Evolutionary conservation across 1,140 invertebrate genomes (phyloP).

Genomic region (Papilio aristodemus): DNA sequence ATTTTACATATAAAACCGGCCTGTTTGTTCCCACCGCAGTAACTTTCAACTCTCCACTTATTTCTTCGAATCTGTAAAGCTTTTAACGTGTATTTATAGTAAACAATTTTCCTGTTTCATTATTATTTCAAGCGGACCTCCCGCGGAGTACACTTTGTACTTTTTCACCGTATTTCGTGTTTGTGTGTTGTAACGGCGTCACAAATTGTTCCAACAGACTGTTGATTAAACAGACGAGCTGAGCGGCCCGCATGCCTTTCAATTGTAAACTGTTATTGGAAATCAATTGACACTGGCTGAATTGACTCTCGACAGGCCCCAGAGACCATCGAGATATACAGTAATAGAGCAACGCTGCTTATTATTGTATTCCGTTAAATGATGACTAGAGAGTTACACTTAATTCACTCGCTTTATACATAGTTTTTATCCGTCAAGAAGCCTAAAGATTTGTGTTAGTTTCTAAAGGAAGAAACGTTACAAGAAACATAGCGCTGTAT

Average conservation of each 20-base stretch:
- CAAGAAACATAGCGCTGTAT: too few relatives aligned
- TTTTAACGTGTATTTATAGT: conserved; percentile 38
- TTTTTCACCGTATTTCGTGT: conserved; percentile 54
- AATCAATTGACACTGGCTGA: conserved; percentile 74
- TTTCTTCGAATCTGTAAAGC: conserved; percentile 43
- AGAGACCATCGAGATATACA: too few relatives aligned
- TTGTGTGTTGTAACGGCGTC: conserved; percentile 51
- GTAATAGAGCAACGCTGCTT: too few relatives aligned
- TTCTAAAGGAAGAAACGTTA: too few relatives aligned
- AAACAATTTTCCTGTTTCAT: conserved; percentile 46
- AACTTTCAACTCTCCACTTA: conserved; percentile 37
- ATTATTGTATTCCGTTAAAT: too few relatives aligned
- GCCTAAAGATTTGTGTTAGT: too few relatives aligned
- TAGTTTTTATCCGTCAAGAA: too few relatives aligned
- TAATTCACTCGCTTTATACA: too few relatives aligned
- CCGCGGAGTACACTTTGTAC: conserved; percentile 46
- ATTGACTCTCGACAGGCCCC: conserved; percentile 61
- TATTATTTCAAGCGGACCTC: conserved; percentile 48
- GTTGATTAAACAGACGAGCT: conserved; percentile 72
- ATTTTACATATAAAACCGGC: conserved; percentile 12
- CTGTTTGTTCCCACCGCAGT: conserved; percentile 3
- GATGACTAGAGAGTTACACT: too few relatives aligned
- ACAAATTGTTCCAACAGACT: conserved; percentile 59
- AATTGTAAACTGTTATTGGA: conserved; percentile 78
- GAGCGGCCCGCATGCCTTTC: conserved; percentile 68